phyloP scores from a whole-genome alignment of 1,140 invertebrate species.

The Amphibalanus amphitrite region DNA sequence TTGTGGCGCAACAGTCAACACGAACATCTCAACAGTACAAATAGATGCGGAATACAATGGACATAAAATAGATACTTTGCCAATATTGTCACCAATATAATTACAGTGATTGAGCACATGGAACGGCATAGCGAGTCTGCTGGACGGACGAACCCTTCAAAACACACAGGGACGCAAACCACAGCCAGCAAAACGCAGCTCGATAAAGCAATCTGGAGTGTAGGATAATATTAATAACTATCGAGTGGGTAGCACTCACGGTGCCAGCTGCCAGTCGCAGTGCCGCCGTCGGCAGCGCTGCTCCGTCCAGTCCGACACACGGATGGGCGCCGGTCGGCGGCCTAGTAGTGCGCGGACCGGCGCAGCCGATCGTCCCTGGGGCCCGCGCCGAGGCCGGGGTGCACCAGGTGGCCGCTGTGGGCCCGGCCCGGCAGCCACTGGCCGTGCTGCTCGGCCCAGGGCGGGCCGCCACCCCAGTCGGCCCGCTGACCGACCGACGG shows the following conservation, averaged over 20 bases:
- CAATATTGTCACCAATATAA: neutral
- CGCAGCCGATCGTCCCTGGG: neutral
- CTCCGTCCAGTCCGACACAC: too few species aligned
- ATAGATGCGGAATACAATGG: neutral
- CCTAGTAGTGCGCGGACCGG: too few species aligned
- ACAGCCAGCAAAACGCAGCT: neutral
- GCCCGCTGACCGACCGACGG: neutral
- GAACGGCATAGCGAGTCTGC: neutral
- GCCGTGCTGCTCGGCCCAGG: too few species aligned
- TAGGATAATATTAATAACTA: neutral
- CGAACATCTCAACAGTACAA: neutral
- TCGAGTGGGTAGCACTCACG: neutral
- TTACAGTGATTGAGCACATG: neutral
- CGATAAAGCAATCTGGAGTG: neutral
- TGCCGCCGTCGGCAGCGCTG: too few species aligned
- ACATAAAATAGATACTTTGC: neutral
- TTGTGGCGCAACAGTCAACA: neutral
- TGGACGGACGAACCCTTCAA: neutral
- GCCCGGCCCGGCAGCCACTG: too few species aligned
- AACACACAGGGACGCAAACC: neutral
- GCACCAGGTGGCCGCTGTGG: too few species aligned
- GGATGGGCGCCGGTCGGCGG: too few species aligned
- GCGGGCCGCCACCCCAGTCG: too few species aligned
- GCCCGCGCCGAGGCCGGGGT: too few species aligned
- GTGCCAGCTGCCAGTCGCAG: too few species aligned